phyloP scores from a whole-genome alignment of 2,113 vertebrate species.

The Melanerpes aurifrons region DNA sequence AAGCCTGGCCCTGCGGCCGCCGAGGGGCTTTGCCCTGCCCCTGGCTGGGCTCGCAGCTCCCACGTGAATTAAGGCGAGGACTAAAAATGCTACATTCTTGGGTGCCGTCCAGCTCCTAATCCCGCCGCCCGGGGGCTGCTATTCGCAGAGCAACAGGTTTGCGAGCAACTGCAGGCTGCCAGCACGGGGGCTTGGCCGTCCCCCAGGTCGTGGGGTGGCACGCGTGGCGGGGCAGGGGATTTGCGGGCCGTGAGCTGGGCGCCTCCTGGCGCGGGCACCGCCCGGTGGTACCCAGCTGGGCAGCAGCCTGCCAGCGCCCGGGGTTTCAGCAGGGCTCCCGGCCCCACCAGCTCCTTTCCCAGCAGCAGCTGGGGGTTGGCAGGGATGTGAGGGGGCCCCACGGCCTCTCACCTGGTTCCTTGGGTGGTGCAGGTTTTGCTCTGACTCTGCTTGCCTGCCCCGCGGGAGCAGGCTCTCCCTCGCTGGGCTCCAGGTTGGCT shows the following conservation, averaged over 20 bases:
- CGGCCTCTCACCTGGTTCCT: not conserved
- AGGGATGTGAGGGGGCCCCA: fast-evolving
- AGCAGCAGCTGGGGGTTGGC: conserved; percentile 36
- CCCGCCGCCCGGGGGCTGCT: not conserved
- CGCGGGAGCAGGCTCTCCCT: not conserved
- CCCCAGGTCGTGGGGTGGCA: not conserved
- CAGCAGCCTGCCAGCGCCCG: not conserved
- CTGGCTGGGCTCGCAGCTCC: not conserved
- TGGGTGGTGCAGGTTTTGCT: not conserved
- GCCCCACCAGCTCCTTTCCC: not conserved
- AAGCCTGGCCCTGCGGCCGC: not conserved
- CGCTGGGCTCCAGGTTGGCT: not conserved
- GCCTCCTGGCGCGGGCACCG: not conserved
- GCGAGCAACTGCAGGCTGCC: not conserved
- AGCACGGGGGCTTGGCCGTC: fast-evolving
- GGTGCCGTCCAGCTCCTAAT: conserved; percentile 54
- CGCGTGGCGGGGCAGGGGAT: too few relatives aligned
- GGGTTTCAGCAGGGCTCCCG: not conserved
- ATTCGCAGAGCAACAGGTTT: conserved; percentile 57
- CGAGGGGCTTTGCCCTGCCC: not conserved
- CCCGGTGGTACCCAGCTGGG: not conserved
- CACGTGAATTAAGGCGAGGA: not conserved
- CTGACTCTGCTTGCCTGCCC: not conserved
- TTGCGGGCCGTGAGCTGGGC: not conserved
- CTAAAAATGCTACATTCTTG: conserved; percentile 55